phyloP scores from a whole-genome alignment of 2,113 vertebrate species.

The Tricholaema leucomelas region DNA sequence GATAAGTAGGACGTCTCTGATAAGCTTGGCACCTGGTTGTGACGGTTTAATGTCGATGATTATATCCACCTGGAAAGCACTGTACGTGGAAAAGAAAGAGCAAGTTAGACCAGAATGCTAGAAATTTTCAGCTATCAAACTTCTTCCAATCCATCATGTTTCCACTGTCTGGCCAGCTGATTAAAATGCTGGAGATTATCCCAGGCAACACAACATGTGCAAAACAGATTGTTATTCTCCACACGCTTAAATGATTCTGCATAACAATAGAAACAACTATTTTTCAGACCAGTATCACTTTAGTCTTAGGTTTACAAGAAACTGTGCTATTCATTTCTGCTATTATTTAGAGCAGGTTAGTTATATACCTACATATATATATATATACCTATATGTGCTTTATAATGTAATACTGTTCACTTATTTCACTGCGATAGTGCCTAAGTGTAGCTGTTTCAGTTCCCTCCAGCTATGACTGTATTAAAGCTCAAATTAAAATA shows the following conservation, averaged over 20 bases:
- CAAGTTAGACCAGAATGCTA: slow-evolving; percentile 70
- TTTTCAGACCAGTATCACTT: slow-evolving; percentile 50
- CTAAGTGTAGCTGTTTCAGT: neutral
- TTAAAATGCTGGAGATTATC: slow-evolving; percentile 86
- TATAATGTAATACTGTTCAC: neutral
- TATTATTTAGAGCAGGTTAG: slow-evolving; percentile 16
- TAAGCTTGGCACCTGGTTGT: slow-evolving; percentile 75
- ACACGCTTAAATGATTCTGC: slow-evolving; percentile 71
- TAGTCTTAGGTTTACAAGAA: slow-evolving; percentile 11
- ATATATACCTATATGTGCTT: too few species aligned
- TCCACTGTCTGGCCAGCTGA: slow-evolving; percentile 90
- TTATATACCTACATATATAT: neutral
- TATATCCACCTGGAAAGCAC: slow-evolving; percentile 96
- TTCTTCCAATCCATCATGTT: slow-evolving; percentile 79
- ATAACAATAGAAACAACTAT: slow-evolving; percentile 70
- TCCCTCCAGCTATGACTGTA: neutral
- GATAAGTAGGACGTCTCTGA: slow-evolving; percentile 84
- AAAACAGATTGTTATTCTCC: slow-evolving; percentile 78
- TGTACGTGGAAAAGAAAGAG: slow-evolving; percentile 77
- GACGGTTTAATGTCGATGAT: slow-evolving; percentile 89
- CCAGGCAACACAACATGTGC: slow-evolving; percentile 85
- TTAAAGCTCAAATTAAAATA: neutral
- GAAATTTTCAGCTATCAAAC: slow-evolving; percentile 74
- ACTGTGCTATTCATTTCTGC: neutral
- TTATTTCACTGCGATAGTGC: neutral